Evolutionary conservation across 2,888 invertebrate genomes (phyloP), one percentile per base, ranked within the genome.

Genomic region (Protodeltote pygarga): DNA sequence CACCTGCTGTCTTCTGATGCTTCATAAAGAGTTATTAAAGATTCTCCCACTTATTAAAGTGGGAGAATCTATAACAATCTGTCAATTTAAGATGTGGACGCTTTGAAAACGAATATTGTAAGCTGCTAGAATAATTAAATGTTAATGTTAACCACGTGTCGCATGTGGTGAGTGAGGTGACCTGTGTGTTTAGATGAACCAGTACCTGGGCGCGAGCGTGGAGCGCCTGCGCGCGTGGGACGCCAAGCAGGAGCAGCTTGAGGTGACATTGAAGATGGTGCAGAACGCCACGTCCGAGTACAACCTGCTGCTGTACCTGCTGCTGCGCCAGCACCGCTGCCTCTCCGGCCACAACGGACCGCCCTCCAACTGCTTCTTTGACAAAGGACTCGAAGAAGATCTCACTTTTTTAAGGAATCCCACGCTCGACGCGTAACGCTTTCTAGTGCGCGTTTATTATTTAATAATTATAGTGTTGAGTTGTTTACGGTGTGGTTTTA

Each of bases 251-350:
- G 82, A 84, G 60, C 83, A 79, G 71, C 69, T 84, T 53, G 83
- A 85, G 65, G 61, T 71, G 39, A 82, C 79, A 50, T 74, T 87
- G 60, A 71, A 69, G 64, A 73, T 82, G 73, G 86, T 82, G 54
- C 81, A 79, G 67, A 77, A 75, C 69, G 88, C 88, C 20, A 81
- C 84, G 3, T 68, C 79, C 14, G 89, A 89, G 77, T 87, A 87
- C 81, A 83, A 83, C 67, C 73, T 89, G 66, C 80, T 89, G 61
- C 77, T 87, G 48, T 81, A 75, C 67, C 75, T 87, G 50, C 70
- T 87, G 55, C 77, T 85, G 66, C 83, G 80, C 42, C 81, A 75
- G 65, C 83, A 80, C 64, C 77, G 79, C 65, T 66, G 73, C 64
- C 70, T 71, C 40, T 49, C 65, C 54, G 42, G 54, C 2, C 55